phyloP scores from a whole-genome alignment of 1,140 invertebrate species.

The Trichonephila clavipes region DNA sequence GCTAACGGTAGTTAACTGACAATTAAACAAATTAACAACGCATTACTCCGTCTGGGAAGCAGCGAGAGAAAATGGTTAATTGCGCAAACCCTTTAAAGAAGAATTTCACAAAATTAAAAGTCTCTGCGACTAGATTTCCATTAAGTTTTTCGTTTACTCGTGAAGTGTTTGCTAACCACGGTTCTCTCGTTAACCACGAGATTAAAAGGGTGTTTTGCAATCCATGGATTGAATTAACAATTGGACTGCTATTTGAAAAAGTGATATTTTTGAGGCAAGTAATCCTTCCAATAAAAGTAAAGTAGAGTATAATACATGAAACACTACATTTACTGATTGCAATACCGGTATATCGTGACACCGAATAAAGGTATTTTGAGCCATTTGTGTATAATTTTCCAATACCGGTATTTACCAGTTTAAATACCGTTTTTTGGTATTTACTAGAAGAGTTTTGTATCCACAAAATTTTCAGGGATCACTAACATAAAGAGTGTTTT shows the following conservation, averaged over 20 bases:
- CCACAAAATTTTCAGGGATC: too few species aligned
- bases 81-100: not conserved
- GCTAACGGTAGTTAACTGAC: constrained; percentile 16
- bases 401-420: too few species aligned
- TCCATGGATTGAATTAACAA: not conserved
- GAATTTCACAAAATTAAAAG: not conserved
- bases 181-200: not conserved
- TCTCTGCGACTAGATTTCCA: not conserved
- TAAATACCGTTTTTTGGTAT: too few species aligned
- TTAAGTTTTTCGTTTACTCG: not conserved
- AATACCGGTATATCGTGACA: too few species aligned
- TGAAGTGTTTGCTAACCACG: not conserved
- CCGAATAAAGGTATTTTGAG: too few species aligned
- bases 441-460: too few species aligned
- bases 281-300: too few species aligned
- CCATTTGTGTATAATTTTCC: too few species aligned
- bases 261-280: not conserved
- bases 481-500: too few species aligned
- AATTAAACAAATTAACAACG: constrained; percentile 36
- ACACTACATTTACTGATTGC: too few species aligned
- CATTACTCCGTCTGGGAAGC: not conserved
- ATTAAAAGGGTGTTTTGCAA: not conserved
- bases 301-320: too few species aligned
- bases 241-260: not conserved
- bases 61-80: not conserved